Base-by-base conservation (phyloP, 2,797 vertebrate species). In the Philypnodon macrostomus region DNA sequence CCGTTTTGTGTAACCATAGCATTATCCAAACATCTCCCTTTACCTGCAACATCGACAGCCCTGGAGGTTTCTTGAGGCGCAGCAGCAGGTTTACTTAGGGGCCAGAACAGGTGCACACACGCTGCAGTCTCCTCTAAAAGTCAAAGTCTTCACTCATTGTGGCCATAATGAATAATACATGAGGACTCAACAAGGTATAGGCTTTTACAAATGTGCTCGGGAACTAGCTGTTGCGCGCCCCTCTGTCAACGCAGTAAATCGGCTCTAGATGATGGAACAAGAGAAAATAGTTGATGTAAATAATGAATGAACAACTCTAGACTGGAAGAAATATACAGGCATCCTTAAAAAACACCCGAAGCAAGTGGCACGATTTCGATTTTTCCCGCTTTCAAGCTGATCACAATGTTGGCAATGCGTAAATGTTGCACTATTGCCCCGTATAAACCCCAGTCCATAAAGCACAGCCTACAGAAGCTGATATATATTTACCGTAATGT, bases 401-500 rank as follows among this genome's bases (percentile, higher is more conserved):
- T n/a, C n/a, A n/a, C n/a, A n/a, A n/a, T n/a, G n/a, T n/a, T n/a
- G n/a, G n/a, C n/a, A n/a, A n/a, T 29, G 9, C 12, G 27, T 29
- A 1, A 29, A 6, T 29, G 2, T 29, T 9, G 7, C 21, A 32
- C 5, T 12, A n/a, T 2, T 5, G 6, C 13, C 15, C 37, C 18
- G 5, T 49, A 33, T 8, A 26, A 11, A 1, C 5, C 17, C 4
- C 4, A 17, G 23, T 17, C 0, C n/a, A n/a, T n/a, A n/a, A n/a
- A n/a, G n/a, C n/a, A n/a, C n/a, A n/a, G n/a, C n/a, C n/a, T n/a
- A 26, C 4, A 4, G 48, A 47, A 2, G 4, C 29, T 35, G 7
- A 40, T 0, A 18, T 2, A 1, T 17, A 17, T 50, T 76, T 63
- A 76, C 73, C 73, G 24, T 10, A 1, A 1, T 41, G 12, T 45